phyloP scores from a whole-genome alignment of 2,797 vertebrate species.

The Cossypha polioptera region DNA sequence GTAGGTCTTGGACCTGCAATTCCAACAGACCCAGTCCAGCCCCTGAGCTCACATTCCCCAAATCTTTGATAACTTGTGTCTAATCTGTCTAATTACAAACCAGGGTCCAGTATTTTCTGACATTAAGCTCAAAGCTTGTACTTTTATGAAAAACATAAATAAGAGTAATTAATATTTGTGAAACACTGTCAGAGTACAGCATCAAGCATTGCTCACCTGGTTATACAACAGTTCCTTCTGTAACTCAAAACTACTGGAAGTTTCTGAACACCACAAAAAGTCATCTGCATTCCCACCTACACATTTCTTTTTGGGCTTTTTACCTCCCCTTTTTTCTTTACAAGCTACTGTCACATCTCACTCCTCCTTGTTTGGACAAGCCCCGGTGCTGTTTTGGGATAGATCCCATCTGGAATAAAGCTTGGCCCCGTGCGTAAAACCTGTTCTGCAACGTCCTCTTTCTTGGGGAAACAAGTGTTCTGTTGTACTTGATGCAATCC shows the following conservation, averaged over 20 bases:
- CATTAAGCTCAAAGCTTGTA: neutral
- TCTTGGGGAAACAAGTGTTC: neutral
- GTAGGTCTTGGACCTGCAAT: neutral
- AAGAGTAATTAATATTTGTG: neutral
- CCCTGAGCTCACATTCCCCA: neutral
- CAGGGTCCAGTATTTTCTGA: neutral
- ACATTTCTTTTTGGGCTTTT: neutral
- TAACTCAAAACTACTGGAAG: neutral
- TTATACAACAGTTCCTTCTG: neutral
- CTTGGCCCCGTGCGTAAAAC: conserved; percentile 66
- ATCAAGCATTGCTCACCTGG: neutral
- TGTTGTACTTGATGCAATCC: neutral
- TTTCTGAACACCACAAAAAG: neutral
- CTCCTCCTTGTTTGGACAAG: conserved; percentile 68
- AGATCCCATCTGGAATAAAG: conserved; percentile 85
- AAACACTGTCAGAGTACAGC: neutral
- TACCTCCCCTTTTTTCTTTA: neutral
- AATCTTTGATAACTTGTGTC: neutral
- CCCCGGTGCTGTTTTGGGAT: conserved; percentile 78
- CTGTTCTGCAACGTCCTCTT: neutral
- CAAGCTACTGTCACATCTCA: neutral
- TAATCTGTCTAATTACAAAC: neutral
- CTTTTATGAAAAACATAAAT: fast-evolving
- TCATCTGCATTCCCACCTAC: neutral
- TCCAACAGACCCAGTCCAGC: fast-evolving